These are phyloP conservation scores for Anoplophora glabripennis DNA, from an alignment of 1,140 invertebrate species.

Conservation along the genomic window DNA sequence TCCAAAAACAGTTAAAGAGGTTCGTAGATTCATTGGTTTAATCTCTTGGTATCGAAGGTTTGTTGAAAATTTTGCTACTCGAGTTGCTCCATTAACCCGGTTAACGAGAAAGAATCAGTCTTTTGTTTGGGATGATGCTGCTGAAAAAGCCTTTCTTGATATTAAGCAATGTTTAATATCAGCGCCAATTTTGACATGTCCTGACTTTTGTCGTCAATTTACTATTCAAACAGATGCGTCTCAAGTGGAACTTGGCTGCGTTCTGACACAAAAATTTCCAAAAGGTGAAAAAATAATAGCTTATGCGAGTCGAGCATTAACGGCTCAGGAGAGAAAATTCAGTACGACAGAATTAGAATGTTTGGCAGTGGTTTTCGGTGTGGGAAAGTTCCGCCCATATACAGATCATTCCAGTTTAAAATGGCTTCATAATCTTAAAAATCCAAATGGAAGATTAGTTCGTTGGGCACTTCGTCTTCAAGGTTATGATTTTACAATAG, in stretches of 20 bases:
- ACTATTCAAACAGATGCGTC: slow-evolving; percentile 29
- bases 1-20: slow-evolving; percentile 29
- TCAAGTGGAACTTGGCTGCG: slow-evolving; percentile 9
- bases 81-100: slow-evolving; percentile 23
- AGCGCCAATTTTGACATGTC: slow-evolving; percentile 41
- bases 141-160: neutral
- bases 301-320: slow-evolving; percentile 38
- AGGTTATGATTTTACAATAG: slow-evolving; percentile 47
- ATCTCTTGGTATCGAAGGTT: slow-evolving; percentile 17
- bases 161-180: slow-evolving; percentile 1
- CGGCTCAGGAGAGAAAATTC: slow-evolving; percentile 49
- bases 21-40: slow-evolving; percentile 13
- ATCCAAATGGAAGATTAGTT: slow-evolving; percentile 47
- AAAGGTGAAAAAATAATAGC: slow-evolving; percentile 47
- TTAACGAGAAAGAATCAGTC: slow-evolving; percentile 29
- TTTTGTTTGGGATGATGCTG: slow-evolving; percentile 16
- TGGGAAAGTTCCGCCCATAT: slow-evolving; percentile 49
- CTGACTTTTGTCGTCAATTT: slow-evolving; percentile 34
- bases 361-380: slow-evolving; percentile 49
- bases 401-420: slow-evolving; percentile 52
- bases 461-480: slow-evolving; percentile 50
- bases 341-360: slow-evolving; percentile 51
- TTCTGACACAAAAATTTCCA: neutral
- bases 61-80: slow-evolving; percentile 4
- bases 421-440: slow-evolving; percentile 50